Conservation (phyloP, 2,113 vertebrate species). For the Xiphophorus maculatus region DNA sequence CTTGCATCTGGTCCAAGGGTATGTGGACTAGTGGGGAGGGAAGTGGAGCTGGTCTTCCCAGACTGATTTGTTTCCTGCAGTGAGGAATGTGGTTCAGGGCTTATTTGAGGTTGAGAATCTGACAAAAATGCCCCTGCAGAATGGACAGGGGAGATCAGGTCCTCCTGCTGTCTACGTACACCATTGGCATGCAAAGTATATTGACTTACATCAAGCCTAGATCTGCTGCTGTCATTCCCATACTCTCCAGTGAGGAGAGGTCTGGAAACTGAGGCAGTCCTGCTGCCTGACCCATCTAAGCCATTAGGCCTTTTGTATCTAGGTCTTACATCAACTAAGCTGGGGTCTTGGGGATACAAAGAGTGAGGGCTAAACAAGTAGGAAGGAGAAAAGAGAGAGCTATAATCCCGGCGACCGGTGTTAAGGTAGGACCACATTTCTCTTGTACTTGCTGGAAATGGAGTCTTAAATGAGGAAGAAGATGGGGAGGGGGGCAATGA, state of each 20-base stretch:
- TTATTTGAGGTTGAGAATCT: slow-evolving; percentile 69
- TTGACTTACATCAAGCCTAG: slow-evolving; percentile 58
- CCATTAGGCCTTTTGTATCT: slow-evolving; percentile 79
- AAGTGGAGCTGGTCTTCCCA: slow-evolving; percentile 58
- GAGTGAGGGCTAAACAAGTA: slow-evolving; percentile 70
- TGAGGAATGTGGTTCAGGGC: slow-evolving; percentile 76
- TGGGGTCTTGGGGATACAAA: slow-evolving; percentile 68
- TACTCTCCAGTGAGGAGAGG: slow-evolving; percentile 64
- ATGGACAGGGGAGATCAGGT: slow-evolving; percentile 45
- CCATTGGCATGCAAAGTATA: slow-evolving; percentile 73
- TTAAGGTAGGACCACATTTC: slow-evolving; percentile 77
- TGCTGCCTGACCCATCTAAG: slow-evolving; percentile 74
- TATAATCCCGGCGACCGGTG: slow-evolving; percentile 70
- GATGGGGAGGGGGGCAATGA: slow-evolving; percentile 63
- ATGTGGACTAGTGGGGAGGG: slow-evolving; percentile 64
- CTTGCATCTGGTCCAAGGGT: slow-evolving; percentile 66
- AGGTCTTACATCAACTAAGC: slow-evolving; percentile 65
- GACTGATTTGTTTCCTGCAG: slow-evolving; percentile 70
- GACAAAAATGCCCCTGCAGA: slow-evolving; percentile 63
- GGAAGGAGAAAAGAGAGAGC: slow-evolving; percentile 66
- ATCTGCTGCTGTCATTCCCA: slow-evolving; percentile 60
- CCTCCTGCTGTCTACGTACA: slow-evolving; percentile 75
- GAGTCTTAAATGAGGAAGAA: slow-evolving; percentile 74
- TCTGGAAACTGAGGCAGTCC: slow-evolving; percentile 70
- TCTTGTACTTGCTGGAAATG: slow-evolving; percentile 70